Conservation (phyloP, 2,888 invertebrate species). For the Noctua pronuba region DNA sequence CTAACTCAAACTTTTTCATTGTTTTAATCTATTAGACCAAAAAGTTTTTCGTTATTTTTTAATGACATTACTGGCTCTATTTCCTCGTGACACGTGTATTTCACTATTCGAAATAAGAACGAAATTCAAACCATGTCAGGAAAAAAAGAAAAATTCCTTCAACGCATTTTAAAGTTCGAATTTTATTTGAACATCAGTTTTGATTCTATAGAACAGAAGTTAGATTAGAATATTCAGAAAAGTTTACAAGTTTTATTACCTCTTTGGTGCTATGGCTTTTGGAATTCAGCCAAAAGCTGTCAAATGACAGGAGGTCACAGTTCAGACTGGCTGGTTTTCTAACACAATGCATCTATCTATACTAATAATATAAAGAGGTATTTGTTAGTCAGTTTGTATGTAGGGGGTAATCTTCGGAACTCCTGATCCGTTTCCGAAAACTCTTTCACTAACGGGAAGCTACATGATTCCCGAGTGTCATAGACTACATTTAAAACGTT, state of each 20-base stretch:
- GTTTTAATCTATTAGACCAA: neutral
- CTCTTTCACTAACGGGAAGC: too few relatives aligned
- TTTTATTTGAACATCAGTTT: slow-evolving; percentile 11
- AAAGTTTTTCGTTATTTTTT: neutral
- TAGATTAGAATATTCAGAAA: neutral
- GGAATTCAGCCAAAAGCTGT: slow-evolving; percentile 14
- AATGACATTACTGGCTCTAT: neutral
- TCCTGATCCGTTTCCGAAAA: too few relatives aligned
- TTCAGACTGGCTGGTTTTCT: neutral
- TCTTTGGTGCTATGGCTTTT: slow-evolving; percentile 13
- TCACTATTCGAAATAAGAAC: slow-evolving; percentile 11
- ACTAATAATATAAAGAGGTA: neutral
- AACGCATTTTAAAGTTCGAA: slow-evolving; percentile 8
- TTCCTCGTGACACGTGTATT: neutral
- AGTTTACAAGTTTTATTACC: slow-evolving; percentile 1
- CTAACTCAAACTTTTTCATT: slow-evolving; percentile 8
- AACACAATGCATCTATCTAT: neutral
- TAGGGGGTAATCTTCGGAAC: too few relatives aligned
- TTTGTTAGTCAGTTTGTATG: too few relatives aligned
- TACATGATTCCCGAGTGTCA: too few relatives aligned
- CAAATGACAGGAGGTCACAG: slow-evolving; percentile 6
- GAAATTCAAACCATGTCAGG: neutral
- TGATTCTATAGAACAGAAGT: slow-evolving; percentile 13
- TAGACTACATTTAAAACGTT: too few relatives aligned
- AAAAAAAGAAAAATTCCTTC: neutral